These are phyloP conservation scores for Heliopora coerulea DNA, from an alignment of 92 coral and sea anemone species.

Conservation along the genomic window DNA sequence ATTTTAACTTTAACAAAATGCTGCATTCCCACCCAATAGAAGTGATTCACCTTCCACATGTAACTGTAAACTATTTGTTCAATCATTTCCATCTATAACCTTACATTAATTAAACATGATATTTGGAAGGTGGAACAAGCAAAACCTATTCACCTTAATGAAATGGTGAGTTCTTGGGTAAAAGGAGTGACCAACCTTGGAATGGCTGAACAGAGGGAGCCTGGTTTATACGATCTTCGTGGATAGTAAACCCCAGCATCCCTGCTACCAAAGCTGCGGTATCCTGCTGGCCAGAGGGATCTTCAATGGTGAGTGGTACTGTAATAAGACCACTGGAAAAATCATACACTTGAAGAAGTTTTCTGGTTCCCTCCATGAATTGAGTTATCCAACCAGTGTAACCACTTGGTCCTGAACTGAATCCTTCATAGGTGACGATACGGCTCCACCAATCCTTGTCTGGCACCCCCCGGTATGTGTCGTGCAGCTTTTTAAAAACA, in stretches of 20 bases:
- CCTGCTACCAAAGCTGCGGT: slow-evolving; percentile 59
- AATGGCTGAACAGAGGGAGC: slow-evolving; percentile 45
- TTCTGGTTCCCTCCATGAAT: slow-evolving; percentile 46
- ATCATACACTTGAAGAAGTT: not conserved
- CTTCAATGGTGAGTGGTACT: slow-evolving; percentile 47
- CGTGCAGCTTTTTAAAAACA: slow-evolving; percentile 55
- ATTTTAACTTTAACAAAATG: too few relatives aligned
- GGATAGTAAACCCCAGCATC: slow-evolving; percentile 50
- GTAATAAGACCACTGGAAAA: slow-evolving; percentile 57
- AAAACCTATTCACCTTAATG: too few relatives aligned
- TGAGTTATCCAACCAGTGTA: slow-evolving; percentile 55
- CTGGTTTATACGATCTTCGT: not conserved
- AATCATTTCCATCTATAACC: too few relatives aligned
- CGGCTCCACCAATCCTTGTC: slow-evolving; percentile 50
- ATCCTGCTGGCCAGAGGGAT: slow-evolving; percentile 39
- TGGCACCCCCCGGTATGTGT: slow-evolving; percentile 56
- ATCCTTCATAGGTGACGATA: slow-evolving; percentile 1
- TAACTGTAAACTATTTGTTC: too few relatives aligned
- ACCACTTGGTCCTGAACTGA: slow-evolving; percentile 35
- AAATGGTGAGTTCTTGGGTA: slow-evolving; percentile 47
- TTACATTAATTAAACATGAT: too few relatives aligned
- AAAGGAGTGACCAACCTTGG: slow-evolving; percentile 59
- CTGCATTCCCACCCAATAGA: too few relatives aligned
- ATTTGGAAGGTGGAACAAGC: too few relatives aligned
- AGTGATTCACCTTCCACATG: too few relatives aligned